These are phyloP conservation scores for Brachyistius frenatus DNA, from an alignment of 2,113 vertebrate species.

Conservation along the genomic window DNA sequence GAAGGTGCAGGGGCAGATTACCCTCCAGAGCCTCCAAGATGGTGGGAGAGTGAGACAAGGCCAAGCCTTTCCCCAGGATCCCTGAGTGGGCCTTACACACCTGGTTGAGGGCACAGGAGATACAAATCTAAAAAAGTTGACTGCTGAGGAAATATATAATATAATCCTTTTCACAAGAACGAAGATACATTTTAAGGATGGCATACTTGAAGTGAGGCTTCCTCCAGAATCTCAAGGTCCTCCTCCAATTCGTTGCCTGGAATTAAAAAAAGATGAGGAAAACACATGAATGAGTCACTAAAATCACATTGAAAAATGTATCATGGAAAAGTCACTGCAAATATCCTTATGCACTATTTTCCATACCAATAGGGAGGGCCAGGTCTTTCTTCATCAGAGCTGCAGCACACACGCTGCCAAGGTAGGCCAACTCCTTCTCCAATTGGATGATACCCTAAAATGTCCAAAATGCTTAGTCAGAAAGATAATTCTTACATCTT, in stretches of 20 bases:
- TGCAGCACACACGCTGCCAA: constrained; percentile 96
- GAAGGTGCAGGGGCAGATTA: constrained; percentile 94
- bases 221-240: constrained; percentile 98
- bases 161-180: no score
- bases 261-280: constrained; percentile 23
- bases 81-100: constrained; percentile 96
- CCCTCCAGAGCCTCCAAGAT: constrained; percentile 97
- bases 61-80: constrained; percentile 96
- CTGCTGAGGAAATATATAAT: not conserved
- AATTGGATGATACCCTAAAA: constrained; percentile 96
- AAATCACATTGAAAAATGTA: not conserved
- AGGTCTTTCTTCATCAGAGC: constrained; percentile 99
- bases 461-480: constrained; percentile 23
- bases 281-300: not conserved
- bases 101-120: constrained; percentile 71
- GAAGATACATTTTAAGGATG: no score
- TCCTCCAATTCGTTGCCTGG: constrained; percentile 96
- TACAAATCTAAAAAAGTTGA: not conserved
- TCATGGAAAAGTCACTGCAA: not conserved
- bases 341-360: not conserved
- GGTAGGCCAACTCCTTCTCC: constrained; percentile 96
- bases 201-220: constrained; percentile 96
- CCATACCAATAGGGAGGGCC: constrained; percentile 93
- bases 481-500: not conserved
- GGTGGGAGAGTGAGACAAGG: constrained; percentile 95